Base-by-base conservation (phyloP, 2,888 invertebrate species). In the Crioceris asparagi region DNA sequence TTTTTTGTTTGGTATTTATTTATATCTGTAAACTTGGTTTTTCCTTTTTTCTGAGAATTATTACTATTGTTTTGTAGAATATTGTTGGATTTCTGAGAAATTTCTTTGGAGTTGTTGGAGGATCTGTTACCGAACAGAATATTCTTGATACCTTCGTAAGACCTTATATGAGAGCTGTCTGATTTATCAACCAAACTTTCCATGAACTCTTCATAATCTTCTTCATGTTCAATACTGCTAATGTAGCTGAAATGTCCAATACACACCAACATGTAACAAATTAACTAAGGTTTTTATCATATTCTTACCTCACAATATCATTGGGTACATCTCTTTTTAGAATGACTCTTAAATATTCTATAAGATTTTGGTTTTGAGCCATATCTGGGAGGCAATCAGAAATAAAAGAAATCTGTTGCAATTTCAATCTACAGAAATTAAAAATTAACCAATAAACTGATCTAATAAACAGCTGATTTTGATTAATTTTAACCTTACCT, bases 181-280 rank as follows among this genome's bases (percentile, higher is more conserved):
- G 71, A 73, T 43, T 71, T 72, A 60, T 85, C 78, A 1, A 91
- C 57, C 31, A 91, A 66, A 32, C 79, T 80, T 50, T 72, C 73
- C 63, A 88, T 77, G 53, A 86, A 87, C 40, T 84, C 82, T 49
- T 83, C 79, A 32, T 86, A 68, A 52, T 85, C 86, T 40, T 69
- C 66, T 37, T 76, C 75, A 53, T 74, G 75, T 51, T 80, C 72
- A 49, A 91, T 83, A 11, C 76, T 70, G 40, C 76, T 55, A 21
- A 91, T 76, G 50, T 79, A 83, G 21, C 88, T 88, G 59, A 31
- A 68, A 67, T 36, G 31, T 19, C 8, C 7, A 26, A 34, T 16
- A 25, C 29, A 15, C 15, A 10, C 18, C 7, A 5, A 11, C n/a
- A 29, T 32, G 23, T 25, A 15, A 32, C 16, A 36, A 32, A 27